Percentiles rank a stretch among this genome's conserved stretches.
Conservation (phyloP, 2,113 vertebrate genomes). For the Psittacara wagleri region DNA sequence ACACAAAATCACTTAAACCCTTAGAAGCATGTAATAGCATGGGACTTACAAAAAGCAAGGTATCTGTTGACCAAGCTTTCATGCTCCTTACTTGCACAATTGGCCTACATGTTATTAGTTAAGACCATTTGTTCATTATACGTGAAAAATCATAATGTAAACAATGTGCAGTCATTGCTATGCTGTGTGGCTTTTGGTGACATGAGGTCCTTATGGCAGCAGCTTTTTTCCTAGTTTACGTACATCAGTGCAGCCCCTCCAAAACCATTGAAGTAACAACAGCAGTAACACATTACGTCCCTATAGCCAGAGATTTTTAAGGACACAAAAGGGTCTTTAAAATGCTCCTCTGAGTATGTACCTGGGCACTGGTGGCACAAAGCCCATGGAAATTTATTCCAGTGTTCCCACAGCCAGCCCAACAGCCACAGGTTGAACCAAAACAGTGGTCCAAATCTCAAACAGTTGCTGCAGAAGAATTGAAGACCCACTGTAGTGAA, state of each 20-base stretch:
- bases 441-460: neutral
- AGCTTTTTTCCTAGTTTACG: neutral
- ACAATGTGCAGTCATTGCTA: neutral
- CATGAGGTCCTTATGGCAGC: neutral
- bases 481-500: neutral
- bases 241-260: neutral
- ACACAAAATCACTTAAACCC: neutral
- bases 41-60: neutral
- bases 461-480: rapidly evolving
- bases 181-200: neutral
- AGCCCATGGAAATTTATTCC: neutral
- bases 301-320: neutral
- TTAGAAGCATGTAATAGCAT: neutral
- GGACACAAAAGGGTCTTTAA: neutral
- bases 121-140: neutral
- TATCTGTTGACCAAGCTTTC: neutral
- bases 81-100: neutral
- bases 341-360: neutral
- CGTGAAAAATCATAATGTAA: neutral
- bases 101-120: neutral
- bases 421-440: neutral
- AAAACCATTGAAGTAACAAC: neutral
- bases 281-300: rapidly evolving
- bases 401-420: neutral
- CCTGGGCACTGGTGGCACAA: neutral